Evolutionary conservation across 2,797 vertebrate genomes (phyloP).

Genomic region (Ispidina picta): DNA sequence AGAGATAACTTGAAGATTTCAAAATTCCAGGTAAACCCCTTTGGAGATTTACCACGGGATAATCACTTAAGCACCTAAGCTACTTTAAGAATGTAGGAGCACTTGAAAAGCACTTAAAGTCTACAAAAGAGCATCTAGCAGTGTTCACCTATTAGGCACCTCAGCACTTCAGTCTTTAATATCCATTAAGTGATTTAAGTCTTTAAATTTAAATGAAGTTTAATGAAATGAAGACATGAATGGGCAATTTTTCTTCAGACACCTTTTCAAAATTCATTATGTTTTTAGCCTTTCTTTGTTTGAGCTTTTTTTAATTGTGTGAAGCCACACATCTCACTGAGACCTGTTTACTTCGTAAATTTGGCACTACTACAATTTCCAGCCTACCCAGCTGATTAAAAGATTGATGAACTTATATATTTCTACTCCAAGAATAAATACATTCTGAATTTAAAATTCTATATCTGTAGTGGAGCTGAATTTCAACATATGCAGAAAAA

Average conservation of each 20-base stretch:
- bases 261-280: background rate
- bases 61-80: background rate
- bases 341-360: background rate
- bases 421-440: background rate
- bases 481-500: background rate
- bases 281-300: background rate
- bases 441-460: background rate
- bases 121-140: background rate
- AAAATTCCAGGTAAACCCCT: slow-evolving; percentile 23
- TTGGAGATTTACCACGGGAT: background rate
- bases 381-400: background rate
- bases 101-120: slow-evolving; percentile 20
- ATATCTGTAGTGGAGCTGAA: background rate
- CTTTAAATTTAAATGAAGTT: background rate
- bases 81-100: slow-evolving; percentile 25
- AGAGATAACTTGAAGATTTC: background rate
- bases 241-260: background rate
- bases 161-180: background rate
- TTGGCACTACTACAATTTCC: background rate
- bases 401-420: background rate
- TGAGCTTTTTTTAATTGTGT: background rate
- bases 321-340: background rate
- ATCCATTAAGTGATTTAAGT: background rate
- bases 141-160: background rate
- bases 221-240: background rate